Evolutionary conservation across 2,797 vertebrate species (phyloP).

Genomic region (Pangasius mekongensis): DNA sequence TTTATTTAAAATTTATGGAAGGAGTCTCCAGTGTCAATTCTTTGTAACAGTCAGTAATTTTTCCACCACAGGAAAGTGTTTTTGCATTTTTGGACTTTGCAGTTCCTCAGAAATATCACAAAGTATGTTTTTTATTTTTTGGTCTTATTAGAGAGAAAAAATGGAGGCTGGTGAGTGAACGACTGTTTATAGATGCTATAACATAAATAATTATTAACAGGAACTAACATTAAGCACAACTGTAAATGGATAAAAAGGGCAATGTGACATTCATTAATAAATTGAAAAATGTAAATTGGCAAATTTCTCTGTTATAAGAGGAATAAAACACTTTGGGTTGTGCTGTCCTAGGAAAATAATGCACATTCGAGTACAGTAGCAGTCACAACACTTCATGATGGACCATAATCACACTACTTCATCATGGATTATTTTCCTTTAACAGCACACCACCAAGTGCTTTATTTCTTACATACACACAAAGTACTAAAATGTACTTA

Average conservation of each 20-base stretch:
- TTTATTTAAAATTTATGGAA: not conserved
- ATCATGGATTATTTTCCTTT: not conserved
- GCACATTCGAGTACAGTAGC: not conserved
- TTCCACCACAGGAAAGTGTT: not conserved
- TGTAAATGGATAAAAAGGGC: not conserved
- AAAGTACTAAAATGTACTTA: not conserved
- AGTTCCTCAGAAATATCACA: not conserved
- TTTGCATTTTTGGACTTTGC: not conserved
- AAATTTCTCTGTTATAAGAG: not conserved
- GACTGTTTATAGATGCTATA: not conserved
- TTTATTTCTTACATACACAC: not conserved
- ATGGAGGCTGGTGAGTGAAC: not conserved
- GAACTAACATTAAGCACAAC: not conserved
- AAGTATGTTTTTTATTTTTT: not conserved
- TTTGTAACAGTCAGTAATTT: not conserved
- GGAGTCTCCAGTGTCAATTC: not conserved
- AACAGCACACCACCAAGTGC: not conserved
- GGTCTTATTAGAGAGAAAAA: not conserved
- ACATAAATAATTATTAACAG: not conserved
- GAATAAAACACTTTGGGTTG: not conserved
- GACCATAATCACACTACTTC: not conserved
- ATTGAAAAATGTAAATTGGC: not conserved
- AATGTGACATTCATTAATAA: not conserved
- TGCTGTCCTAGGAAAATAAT: not conserved
- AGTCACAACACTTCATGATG: not conserved